Conservation (phyloP, 2,113 vertebrate species). For the Pseudorectes ferrugineus region DNA sequence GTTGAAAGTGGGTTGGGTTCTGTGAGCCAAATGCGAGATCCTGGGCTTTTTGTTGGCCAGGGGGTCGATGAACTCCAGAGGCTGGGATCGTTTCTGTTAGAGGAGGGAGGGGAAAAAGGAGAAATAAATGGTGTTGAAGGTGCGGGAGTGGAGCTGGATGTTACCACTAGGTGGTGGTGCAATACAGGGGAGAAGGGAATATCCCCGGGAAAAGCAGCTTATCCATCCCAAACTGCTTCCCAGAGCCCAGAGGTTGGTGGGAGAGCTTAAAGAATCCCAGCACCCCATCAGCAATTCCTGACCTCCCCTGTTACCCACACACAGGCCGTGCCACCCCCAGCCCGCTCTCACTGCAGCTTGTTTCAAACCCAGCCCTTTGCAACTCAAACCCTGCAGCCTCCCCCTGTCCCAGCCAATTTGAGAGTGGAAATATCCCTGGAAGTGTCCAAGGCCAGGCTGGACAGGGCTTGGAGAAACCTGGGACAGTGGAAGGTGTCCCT, state of each 20-base stretch:
- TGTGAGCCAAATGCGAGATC: conserved; percentile 87
- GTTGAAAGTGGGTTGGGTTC: conserved; percentile 79
- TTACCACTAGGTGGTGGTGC: conserved; percentile 43
- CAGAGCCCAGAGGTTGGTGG: accelerated
- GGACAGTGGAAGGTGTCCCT: background rate
- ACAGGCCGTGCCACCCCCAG: background rate
- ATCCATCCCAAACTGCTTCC: background rate
- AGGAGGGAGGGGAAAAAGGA: accelerated
- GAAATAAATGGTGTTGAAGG: accelerated
- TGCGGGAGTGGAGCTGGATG: background rate
- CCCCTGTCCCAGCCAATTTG: accelerated
- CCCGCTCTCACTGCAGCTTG: accelerated
- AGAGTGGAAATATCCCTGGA: background rate
- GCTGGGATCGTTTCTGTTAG: conserved; percentile 83
- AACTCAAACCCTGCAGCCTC: background rate
- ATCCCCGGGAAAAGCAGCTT: background rate
- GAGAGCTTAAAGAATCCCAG: background rate
- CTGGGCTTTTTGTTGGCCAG: conserved; percentile 89
- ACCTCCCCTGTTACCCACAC: accelerated
- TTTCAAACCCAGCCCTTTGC: background rate
- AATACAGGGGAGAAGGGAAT: background rate
- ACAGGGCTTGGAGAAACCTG: background rate
- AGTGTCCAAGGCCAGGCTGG: background rate
- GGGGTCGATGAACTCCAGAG: conserved; percentile 88
- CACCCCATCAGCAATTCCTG: accelerated